Conservation (phyloP, 2,113 vertebrate genomes). For the Alosa alosa region DNA sequence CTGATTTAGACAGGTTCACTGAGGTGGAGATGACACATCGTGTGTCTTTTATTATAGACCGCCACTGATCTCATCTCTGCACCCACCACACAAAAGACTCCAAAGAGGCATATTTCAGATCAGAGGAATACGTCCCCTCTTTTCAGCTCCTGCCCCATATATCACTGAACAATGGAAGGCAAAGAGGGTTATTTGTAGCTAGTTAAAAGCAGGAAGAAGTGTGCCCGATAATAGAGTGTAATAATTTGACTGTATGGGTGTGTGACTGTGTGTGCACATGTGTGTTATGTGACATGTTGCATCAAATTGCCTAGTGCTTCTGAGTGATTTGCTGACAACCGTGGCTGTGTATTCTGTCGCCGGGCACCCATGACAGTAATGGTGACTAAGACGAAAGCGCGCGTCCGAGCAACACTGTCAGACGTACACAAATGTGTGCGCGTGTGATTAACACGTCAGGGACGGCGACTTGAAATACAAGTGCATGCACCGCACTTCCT, state of each 20-base stretch:
- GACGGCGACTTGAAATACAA: background rate
- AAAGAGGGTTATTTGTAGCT: background rate
- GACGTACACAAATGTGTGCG: constrained; percentile 18
- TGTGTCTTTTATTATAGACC: background rate
- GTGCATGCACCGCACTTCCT: background rate
- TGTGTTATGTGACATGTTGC: constrained; percentile 4
- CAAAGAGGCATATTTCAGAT: background rate
- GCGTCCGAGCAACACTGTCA: constrained; percentile 31
- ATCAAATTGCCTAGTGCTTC: constrained; percentile 28
- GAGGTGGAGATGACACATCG: background rate
- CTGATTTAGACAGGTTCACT: background rate
- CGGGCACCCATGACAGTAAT: constrained; percentile 34
- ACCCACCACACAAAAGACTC: background rate
- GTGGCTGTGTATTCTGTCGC: constrained; percentile 35
- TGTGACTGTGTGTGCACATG: constrained; percentile 5
- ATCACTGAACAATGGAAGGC: background rate
- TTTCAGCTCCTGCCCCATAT: background rate
- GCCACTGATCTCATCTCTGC: background rate
- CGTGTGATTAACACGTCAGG: background rate
- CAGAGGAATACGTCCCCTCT: background rate
- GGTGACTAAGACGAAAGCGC: constrained; percentile 41
- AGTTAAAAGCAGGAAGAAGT: background rate
- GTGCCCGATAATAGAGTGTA: background rate
- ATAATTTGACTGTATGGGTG: background rate
- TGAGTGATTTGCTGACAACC: constrained; percentile 26